phyloP scores from a whole-genome alignment of 1,140 invertebrate genomes.

The Mesaphorura yosii region DNA sequence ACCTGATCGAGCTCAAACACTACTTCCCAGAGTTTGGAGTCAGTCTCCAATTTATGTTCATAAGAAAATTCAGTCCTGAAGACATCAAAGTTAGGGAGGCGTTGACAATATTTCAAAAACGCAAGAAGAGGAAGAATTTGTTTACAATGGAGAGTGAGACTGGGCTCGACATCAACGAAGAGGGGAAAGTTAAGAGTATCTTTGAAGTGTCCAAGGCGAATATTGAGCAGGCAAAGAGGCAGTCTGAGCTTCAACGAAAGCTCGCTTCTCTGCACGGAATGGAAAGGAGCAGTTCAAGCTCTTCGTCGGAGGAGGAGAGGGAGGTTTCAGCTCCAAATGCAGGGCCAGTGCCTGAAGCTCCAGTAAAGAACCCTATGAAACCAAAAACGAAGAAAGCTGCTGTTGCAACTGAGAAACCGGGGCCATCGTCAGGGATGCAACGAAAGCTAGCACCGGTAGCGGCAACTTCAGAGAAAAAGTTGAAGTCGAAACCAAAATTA shows the following conservation, averaged over 20 bases:
- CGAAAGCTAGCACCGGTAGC: too few relatives aligned
- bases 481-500: too few relatives aligned
- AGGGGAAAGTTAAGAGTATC: background rate
- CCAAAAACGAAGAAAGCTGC: background rate
- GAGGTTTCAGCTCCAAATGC: background rate
- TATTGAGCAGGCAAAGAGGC: background rate
- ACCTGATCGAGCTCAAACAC: conserved; percentile 6
- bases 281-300: background rate
- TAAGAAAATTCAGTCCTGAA: background rate
- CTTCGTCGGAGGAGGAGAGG: background rate
- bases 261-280: too few relatives aligned
- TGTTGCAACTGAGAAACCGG: too few relatives aligned
- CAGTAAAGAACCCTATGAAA: background rate
- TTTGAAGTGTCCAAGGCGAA: background rate
- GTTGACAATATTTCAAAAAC: background rate
- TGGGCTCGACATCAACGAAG: background rate
- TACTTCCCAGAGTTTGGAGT: conserved; percentile 3
- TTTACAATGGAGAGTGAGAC: background rate
- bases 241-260: too few relatives aligned
- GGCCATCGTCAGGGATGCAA: too few relatives aligned
- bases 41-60: background rate
- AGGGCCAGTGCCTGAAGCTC: background rate
- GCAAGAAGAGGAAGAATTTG: background rate
- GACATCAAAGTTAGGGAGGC: background rate
- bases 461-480: too few relatives aligned